Conservation (phyloP, 30 jellyfish, hydroid and myxozoan species). For the Catostylus mosaicus region DNA sequence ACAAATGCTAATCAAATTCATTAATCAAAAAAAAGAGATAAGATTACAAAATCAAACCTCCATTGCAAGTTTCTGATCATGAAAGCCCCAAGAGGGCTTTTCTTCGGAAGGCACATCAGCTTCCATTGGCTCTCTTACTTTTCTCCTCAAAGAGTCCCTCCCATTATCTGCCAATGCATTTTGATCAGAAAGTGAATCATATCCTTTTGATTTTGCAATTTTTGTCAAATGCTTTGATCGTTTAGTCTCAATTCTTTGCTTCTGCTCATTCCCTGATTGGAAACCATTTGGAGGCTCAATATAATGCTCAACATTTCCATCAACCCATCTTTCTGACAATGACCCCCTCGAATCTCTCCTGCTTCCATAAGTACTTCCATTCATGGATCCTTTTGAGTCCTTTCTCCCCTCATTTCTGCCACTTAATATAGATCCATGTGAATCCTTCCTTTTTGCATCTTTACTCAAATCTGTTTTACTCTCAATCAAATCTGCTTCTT, state of each 20-base stretch:
- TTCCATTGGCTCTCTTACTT: background rate
- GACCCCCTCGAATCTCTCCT: slow-evolving; percentile 20
- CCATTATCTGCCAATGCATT: background rate
- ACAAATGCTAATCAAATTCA: no score
- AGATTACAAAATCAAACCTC: background rate
- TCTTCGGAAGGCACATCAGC: slow-evolving; percentile 24
- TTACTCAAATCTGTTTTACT: background rate
- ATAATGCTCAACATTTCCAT: background rate
- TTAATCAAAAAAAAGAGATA: no score
- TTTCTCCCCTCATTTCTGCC: background rate
- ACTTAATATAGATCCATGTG: background rate
- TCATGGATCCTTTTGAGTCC: slow-evolving; percentile 4
- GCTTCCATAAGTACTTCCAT: background rate
- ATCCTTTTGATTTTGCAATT: slow-evolving; percentile 6
- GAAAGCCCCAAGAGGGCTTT: slow-evolving; percentile 47
- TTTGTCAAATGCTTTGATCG: slow-evolving; percentile 3
- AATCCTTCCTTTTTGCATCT: background rate
- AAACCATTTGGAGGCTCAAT: slow-evolving; percentile 38
- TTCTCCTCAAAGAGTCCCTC: background rate
- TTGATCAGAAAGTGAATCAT: slow-evolving; percentile 25
- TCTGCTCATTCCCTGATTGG: slow-evolving; percentile 1
- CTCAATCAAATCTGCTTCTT: background rate
- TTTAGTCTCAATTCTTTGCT: background rate
- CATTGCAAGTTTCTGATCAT: background rate
- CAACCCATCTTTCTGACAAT: background rate